Evolutionary conservation across 2,113 vertebrate species (phyloP).

Genomic region (Trematocara nigrifrons): DNA sequence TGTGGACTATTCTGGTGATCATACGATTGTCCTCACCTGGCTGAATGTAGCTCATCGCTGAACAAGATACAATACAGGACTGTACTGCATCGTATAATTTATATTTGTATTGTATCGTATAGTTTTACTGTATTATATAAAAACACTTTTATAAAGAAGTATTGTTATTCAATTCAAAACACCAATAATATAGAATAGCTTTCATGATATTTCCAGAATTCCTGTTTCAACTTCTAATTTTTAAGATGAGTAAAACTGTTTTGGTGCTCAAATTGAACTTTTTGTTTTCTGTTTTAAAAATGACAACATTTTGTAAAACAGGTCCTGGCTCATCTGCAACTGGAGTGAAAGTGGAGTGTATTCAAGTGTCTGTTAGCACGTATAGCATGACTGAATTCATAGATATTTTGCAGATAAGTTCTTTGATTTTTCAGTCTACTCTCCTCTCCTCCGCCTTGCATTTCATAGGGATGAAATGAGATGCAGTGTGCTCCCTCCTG

Average conservation of each 20-base stretch:
- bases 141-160: slow-evolving; percentile 31
- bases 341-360: slow-evolving; percentile 11
- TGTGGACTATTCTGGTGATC: neutral
- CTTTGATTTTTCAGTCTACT: slow-evolving; percentile 42
- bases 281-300: neutral
- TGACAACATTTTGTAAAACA: neutral
- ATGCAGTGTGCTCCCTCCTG: slow-evolving; percentile 86
- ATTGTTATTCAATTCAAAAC: slow-evolving; percentile 32
- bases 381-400: slow-evolving; percentile 9
- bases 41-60: neutral
- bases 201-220: neutral
- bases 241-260: neutral
- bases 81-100: neutral
- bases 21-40: neutral
- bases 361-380: slow-evolving; percentile 32
- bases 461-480: slow-evolving; percentile 93
- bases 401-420: neutral
- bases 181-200: slow-evolving; percentile 20
- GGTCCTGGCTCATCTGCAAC: neutral
- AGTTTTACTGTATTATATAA: slow-evolving; percentile 10
- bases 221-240: neutral
- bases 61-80: slow-evolving; percentile 20
- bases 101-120: neutral
- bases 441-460: slow-evolving; percentile 68
- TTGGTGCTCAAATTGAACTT: neutral